phyloP scores from a whole-genome alignment of 2,113 vertebrate species.

The Oryzias javanicus region DNA sequence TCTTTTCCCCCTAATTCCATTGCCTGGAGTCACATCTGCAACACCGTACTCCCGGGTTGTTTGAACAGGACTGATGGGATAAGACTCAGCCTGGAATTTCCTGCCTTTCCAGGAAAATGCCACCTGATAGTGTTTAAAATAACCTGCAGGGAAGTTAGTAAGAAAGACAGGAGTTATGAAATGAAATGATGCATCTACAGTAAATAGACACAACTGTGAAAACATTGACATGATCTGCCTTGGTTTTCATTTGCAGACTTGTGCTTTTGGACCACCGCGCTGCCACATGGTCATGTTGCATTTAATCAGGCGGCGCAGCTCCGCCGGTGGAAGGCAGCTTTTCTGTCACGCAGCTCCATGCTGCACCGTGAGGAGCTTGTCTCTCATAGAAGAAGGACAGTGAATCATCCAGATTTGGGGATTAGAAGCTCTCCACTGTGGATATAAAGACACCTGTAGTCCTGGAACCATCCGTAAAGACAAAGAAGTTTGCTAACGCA shows the following conservation, averaged over 20 bases:
- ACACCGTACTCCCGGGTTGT: constrained; percentile 10
- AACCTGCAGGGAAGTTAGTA: constrained; percentile 18
- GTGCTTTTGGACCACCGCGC: constrained; percentile 13
- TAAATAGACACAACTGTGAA: constrained; percentile 27
- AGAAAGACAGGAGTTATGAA: constrained; percentile 8
- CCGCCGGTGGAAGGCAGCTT: constrained; percentile 4
- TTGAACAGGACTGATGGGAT: constrained; percentile 18
- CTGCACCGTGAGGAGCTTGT: constrained; percentile 1
- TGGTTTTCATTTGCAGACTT: background rate
- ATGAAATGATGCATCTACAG: constrained; percentile 27
- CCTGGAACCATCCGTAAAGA: background rate
- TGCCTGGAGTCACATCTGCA: constrained; percentile 26
- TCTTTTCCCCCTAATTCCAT: constrained; percentile 2
- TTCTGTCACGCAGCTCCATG: constrained; percentile 10
- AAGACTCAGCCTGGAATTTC: constrained; percentile 26
- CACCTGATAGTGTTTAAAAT: constrained; percentile 1
- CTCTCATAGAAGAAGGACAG: constrained; percentile 18
- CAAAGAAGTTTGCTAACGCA: background rate
- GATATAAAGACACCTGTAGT: constrained; percentile 16
- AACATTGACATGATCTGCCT: constrained; percentile 25
- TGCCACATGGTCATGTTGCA: constrained; percentile 38
- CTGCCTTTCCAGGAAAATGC: constrained; percentile 9
- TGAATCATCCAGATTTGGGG: constrained; percentile 37
- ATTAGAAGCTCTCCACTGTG: constrained; percentile 22
- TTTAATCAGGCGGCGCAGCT: constrained; percentile 18